phyloP scores from a whole-genome alignment of 2,888 invertebrate species.

The Plagodis pulveraria region DNA sequence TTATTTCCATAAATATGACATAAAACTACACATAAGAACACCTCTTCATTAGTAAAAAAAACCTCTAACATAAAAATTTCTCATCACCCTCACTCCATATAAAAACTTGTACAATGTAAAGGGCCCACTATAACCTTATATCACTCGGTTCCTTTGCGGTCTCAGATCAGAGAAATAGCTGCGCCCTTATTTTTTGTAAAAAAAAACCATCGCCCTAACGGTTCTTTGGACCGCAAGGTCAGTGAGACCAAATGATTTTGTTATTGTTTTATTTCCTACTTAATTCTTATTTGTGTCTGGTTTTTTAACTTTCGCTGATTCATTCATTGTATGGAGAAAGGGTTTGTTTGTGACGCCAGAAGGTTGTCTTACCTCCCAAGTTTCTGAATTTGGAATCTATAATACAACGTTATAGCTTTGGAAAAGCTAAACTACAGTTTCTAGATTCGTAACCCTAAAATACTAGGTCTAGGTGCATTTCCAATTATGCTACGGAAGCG shows the following conservation, averaged over 20 bases:
- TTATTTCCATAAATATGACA: too few relatives aligned
- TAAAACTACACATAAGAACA: too few relatives aligned
- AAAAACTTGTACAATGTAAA: slow-evolving; percentile 39
- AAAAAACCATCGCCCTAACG: slow-evolving; percentile 67
- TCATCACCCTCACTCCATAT: not conserved
- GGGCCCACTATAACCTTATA: slow-evolving; percentile 53
- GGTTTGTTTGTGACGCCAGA: slow-evolving; percentile 5
- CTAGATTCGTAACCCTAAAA: too few relatives aligned
- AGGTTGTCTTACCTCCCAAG: slow-evolving; percentile 10
- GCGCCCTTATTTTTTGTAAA: slow-evolving; percentile 64
- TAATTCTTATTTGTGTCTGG: slow-evolving; percentile 29
- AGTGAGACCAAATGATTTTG: slow-evolving; percentile 64
- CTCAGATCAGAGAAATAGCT: slow-evolving; percentile 78
- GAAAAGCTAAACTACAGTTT: too few relatives aligned
- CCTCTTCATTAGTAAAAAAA: too few relatives aligned
- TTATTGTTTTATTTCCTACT: slow-evolving; percentile 52
- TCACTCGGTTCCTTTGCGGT: slow-evolving; percentile 75
- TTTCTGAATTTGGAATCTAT: not conserved
- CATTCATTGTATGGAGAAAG: slow-evolving; percentile 31
- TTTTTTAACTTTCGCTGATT: slow-evolving; percentile 36
- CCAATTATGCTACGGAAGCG: too few relatives aligned
- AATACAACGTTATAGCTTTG: too few relatives aligned
- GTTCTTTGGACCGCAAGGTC: slow-evolving; percentile 70
- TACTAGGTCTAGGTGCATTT: too few relatives aligned
- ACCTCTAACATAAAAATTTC: too few relatives aligned